A percentile compares a stretch with the other conserved stretches of the same genome.
phyloP scores from a whole-genome alignment of 2,113 vertebrate species.

The Toxotes jaculatrix region DNA sequence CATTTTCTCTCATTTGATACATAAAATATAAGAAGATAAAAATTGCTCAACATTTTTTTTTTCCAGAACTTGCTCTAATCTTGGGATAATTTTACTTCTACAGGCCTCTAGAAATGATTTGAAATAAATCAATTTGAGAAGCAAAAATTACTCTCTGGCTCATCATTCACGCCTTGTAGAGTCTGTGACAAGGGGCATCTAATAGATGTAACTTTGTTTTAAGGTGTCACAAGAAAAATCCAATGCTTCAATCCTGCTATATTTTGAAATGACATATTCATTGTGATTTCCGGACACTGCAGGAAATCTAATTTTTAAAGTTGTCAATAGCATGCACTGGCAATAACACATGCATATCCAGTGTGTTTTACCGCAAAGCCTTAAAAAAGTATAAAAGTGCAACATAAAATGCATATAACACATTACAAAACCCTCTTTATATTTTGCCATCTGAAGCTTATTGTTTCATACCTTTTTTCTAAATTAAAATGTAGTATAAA shows the following conservation, averaged over 20 bases:
- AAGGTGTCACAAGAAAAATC: constrained; percentile 3
- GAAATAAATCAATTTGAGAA: not conserved
- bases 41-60: not conserved
- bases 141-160: not conserved
- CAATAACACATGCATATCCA: not conserved
- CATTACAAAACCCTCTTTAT: not conserved
- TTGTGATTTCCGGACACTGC: not conserved
- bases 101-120: constrained; percentile 1
- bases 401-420: not conserved
- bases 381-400: not conserved
- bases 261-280: not conserved
- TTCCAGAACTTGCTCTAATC: not conserved
- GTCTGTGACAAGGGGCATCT: not conserved
- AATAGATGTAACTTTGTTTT: constrained; percentile 10
- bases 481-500: not conserved
- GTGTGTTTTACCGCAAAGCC: not conserved
- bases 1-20: not conserved
- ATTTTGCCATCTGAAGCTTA: not conserved
- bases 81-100: not conserved
- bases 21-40: not conserved
- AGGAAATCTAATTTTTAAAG: too few species aligned
- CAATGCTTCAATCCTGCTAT: not conserved
- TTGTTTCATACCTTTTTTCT: constrained; percentile 20
- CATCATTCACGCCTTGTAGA: not conserved
- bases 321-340: not conserved